phyloP scores from a whole-genome alignment of 2,888 invertebrate species.

The Rhamphomyia laevipes region DNA sequence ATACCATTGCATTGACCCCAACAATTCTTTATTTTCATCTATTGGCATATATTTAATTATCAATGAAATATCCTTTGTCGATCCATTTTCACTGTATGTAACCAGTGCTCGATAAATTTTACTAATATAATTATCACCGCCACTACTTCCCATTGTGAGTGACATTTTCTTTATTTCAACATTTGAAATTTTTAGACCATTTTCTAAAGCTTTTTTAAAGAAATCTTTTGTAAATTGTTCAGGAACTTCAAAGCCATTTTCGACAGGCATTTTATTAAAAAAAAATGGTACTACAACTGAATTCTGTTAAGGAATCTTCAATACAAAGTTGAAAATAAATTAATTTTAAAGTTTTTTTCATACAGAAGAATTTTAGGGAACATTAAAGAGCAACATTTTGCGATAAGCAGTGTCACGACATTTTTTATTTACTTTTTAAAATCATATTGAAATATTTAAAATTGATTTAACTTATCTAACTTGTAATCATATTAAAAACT shows the following conservation, averaged over 20 bases:
- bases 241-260: slow-evolving; percentile 11
- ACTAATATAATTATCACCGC: slow-evolving; percentile 16
- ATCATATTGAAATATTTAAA: too few species aligned
- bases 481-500: too few species aligned
- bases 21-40: slow-evolving; percentile 10
- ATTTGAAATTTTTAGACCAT: slow-evolving; percentile 10
- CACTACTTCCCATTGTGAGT: slow-evolving; percentile 13
- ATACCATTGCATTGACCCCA: slow-evolving; percentile 16
- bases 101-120: slow-evolving; percentile 12
- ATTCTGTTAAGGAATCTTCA: too few species aligned
- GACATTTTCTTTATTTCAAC: slow-evolving; percentile 6
- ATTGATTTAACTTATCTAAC: too few species aligned
- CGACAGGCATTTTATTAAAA: too few species aligned
- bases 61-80: slow-evolving; percentile 6
- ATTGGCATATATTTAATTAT: slow-evolving; percentile 14
- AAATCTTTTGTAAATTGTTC: slow-evolving; percentile 11
- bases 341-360: too few species aligned
- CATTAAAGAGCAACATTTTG: too few species aligned
- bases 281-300: too few species aligned
- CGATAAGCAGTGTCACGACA: too few species aligned
- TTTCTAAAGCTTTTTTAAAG: slow-evolving; percentile 12
- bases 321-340: too few species aligned
- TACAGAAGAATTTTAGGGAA: too few species aligned
- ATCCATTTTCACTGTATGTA: slow-evolving; percentile 1
- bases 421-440: too few species aligned